Evolutionary conservation across 2,797 vertebrate genomes (phyloP).

Genomic region (Gymnodraco acuticeps): DNA sequence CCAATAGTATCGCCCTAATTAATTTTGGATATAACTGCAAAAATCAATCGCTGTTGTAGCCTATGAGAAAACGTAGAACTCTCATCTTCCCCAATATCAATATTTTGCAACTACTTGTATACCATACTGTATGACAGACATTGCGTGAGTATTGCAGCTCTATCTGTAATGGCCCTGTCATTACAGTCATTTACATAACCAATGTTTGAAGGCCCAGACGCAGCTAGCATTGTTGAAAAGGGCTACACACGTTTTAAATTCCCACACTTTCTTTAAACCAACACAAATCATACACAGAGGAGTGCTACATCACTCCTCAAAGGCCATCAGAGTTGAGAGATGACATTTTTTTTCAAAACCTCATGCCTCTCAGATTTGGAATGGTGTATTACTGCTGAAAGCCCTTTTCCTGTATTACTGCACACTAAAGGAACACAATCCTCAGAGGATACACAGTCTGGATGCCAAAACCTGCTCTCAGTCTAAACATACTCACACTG

Average conservation of each 20-base stretch:
- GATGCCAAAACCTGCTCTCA: conserved; percentile 44
- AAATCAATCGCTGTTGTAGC: background rate
- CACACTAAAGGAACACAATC: conserved; percentile 36
- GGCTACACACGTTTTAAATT: background rate
- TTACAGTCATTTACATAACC: conserved; percentile 14
- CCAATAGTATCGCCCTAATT: background rate
- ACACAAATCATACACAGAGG: conserved; percentile 30
- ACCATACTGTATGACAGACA: conserved; percentile 15
- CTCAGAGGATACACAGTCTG: conserved; percentile 38
- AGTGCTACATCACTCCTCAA: conserved; percentile 17
- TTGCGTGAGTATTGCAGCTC: background rate
- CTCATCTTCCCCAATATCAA: background rate
- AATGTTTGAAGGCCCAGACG: conserved; percentile 34
- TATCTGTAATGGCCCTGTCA: conserved; percentile 5
- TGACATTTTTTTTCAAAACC: conserved; percentile 36
- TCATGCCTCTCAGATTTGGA: conserved; percentile 9
- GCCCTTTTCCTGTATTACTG: background rate
- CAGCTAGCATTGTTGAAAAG: conserved; percentile 15
- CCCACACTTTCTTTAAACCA: conserved; percentile 21
- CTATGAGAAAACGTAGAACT: background rate
- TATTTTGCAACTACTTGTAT: background rate
- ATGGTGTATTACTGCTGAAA: conserved; percentile 2
- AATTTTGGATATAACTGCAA: background rate
- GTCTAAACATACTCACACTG: conserved; percentile 54
- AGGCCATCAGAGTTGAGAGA: conserved; percentile 35